Conservation (phyloP, 2,888 invertebrate species). For the Hypsopygia costalis region DNA sequence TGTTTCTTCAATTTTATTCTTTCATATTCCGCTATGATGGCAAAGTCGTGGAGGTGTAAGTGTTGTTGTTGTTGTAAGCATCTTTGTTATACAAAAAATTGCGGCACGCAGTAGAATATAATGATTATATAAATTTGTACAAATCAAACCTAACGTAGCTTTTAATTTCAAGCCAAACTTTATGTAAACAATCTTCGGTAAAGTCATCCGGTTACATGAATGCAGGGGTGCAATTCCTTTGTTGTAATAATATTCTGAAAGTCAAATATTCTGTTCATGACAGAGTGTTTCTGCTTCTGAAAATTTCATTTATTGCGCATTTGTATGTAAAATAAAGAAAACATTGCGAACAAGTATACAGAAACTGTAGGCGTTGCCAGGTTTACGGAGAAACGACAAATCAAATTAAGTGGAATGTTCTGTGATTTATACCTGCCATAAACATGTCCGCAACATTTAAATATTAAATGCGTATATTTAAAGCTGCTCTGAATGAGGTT, state of each 20-base stretch:
- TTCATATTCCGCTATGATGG: too few relatives aligned
- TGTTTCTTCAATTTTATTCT: too few relatives aligned
- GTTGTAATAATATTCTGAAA: background rate
- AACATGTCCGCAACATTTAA: background rate
- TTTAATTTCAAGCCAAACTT: too few relatives aligned
- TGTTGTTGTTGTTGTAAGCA: too few relatives aligned
- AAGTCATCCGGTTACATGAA: too few relatives aligned
- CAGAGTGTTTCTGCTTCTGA: conserved; percentile 6
- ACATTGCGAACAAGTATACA: conserved; percentile 3
- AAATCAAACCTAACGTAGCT: too few relatives aligned
- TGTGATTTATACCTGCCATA: background rate
- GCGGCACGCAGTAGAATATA: too few relatives aligned
- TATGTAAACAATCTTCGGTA: too few relatives aligned
- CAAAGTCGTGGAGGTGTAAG: too few relatives aligned
- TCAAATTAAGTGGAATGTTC: background rate
- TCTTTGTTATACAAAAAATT: too few relatives aligned
- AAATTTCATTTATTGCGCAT: conserved; percentile 16
- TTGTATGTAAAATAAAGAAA: conserved; percentile 11
- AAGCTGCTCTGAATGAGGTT: background rate
- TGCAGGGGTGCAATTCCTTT: background rate
- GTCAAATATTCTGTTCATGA: conserved; percentile 2
- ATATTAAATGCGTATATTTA: background rate
- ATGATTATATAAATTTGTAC: too few relatives aligned
- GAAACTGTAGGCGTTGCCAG: background rate
- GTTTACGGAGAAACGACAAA: background rate